Conservation (phyloP, 92 coral and sea anemone genomes). For the Anthopleura xanthogrammica region DNA sequence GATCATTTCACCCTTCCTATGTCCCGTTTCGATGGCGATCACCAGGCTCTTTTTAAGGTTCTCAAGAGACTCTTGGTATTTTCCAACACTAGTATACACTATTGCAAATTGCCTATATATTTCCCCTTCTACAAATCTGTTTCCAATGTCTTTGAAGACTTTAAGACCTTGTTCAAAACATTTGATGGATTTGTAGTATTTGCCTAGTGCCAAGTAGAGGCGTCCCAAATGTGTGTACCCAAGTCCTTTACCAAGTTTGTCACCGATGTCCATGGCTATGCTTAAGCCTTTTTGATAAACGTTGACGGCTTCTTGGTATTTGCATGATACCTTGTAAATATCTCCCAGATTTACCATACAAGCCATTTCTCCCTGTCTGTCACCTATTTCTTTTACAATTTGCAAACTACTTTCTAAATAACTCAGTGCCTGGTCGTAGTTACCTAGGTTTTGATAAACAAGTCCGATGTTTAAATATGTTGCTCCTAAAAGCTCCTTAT, state of each 20-base stretch:
- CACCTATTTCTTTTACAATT: not conserved
- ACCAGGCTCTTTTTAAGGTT: not conserved
- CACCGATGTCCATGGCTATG: not conserved
- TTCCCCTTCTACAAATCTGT: not conserved
- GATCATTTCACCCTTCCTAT: not conserved
- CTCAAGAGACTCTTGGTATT: not conserved
- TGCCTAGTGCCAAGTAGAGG: not conserved
- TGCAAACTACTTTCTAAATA: not conserved
- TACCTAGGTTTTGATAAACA: not conserved
- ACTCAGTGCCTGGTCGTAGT: not conserved
- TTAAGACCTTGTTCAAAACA: not conserved
- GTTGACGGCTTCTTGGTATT: not conserved
- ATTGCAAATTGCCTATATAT: not conserved
- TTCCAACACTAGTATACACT: not conserved
- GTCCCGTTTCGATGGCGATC: conserved; percentile 1
- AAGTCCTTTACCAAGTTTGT: not conserved
- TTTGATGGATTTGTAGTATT: not conserved
- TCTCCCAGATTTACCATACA: not conserved
- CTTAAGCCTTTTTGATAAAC: not conserved
- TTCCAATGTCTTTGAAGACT: not conserved
- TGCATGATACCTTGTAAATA: not conserved
- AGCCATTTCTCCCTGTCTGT: not conserved
- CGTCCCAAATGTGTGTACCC: not conserved
- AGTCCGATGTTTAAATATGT: not conserved
- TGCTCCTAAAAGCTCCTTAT: not conserved